Base-by-base conservation (phyloP, 2,113 vertebrate species). In the Zingel zingel region DNA sequence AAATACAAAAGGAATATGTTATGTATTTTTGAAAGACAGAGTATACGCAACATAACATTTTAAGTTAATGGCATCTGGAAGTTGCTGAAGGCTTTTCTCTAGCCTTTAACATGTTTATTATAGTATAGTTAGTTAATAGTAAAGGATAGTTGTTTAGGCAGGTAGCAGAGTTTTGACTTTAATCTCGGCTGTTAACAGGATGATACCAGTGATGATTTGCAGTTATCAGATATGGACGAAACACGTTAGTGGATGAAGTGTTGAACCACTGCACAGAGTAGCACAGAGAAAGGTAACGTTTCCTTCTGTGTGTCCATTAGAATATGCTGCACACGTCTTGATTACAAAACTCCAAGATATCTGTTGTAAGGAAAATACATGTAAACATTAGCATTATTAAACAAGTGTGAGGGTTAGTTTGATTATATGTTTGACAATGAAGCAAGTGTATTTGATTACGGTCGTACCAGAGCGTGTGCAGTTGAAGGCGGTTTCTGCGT, bases 391-490 rank as follows among this genome's bases (percentile, higher is more conserved):
- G 16, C 3, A 3, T 63, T 62, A 47, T 48, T 6, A 47, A 47
- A 21, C 9, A 58, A 19, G 5, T 39, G 13, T 57, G 14, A 23
- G 1, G 12, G 6, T 1, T 25, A 12, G 15, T 57, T 56, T 27
- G 11, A 23, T 30, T 59, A 50, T 6, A 39, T 36, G 27, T 73
- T 57, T 57, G 9, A 54, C 21, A 81, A 25, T 33, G 0, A 11
- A 48, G 30, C 16, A 5, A 7, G 2, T 30, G 45, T 71, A 11
- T 71, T 1, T 64, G 25, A 19, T 57, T 11, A 14, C 11, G 14
- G 27, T 76, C 33, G 47, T 94, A 98, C 97, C 97, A 86, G 97
- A 95, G 51, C 92, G 84, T 6, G 95, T 97, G 92, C 97, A 98
- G 79, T 96, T 96, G 86, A 98, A 97, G 73, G 95, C 94, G 0